Percentiles rank a stretch among this genome's conserved stretches.
These are phyloP conservation scores for Phymatocera aterrima DNA, from an alignment of 2,888 invertebrate species.

Conservation along the genomic window DNA sequence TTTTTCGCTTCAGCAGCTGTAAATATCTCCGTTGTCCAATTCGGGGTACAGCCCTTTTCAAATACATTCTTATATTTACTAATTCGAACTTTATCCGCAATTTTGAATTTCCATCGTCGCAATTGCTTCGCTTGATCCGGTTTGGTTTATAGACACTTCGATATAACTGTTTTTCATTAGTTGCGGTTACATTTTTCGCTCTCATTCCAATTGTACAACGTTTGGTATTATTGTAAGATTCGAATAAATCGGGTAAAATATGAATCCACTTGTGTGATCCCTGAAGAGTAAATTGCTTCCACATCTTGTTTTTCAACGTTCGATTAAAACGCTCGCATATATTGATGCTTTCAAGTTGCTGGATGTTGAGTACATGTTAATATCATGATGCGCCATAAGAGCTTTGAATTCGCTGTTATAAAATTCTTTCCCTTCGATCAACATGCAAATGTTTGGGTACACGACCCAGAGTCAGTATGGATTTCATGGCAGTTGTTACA, in stretches of 20 bases:
- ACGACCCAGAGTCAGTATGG: conserved; percentile 12
- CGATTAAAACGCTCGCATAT: too few relatives aligned
- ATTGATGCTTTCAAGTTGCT: too few relatives aligned
- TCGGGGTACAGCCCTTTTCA: too few relatives aligned
- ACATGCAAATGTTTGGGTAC: conserved; percentile 60
- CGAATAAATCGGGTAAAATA: conserved; percentile 52
- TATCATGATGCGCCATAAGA: conserved; percentile 52
- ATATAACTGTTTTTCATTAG: conserved; percentile 51
- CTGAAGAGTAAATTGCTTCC: too few relatives aligned
- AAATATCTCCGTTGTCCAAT: conserved; percentile 65
- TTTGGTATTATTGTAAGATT: conserved; percentile 58
- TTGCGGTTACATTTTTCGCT: conserved; percentile 59
- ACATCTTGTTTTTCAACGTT: too few relatives aligned
- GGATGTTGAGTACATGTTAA: background rate
- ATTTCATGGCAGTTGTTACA: too few relatives aligned
- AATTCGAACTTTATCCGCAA: too few relatives aligned
- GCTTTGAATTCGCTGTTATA: conserved; percentile 58
- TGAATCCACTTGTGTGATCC: too few relatives aligned
- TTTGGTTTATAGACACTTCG: conserved; percentile 45
- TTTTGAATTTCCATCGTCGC: conserved; percentile 52
- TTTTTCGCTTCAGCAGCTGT: conserved; percentile 57
- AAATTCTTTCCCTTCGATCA: conserved; percentile 64
- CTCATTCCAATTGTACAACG: conserved; percentile 57
- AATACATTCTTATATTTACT: too few relatives aligned
- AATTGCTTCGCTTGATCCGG: conserved; percentile 44